A percentile compares a stretch with the other conserved stretches of the same genome.
Evolutionary conservation across 1,140 invertebrate species (phyloP).

Genomic region (Wasmannia auropunctata): DNA sequence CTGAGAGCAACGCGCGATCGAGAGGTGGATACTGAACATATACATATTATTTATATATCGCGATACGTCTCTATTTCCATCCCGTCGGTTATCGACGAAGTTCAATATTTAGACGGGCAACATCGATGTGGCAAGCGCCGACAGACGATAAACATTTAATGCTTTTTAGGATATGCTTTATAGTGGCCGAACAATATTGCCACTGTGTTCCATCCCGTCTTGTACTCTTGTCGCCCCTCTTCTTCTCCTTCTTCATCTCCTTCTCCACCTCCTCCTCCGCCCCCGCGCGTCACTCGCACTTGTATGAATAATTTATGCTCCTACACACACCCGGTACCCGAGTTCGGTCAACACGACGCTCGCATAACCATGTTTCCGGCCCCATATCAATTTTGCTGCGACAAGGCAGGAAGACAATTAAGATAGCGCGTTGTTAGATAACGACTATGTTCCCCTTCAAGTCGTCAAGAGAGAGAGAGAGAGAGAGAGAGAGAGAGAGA

Average conservation of each 20-base stretch:
- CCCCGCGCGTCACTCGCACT: not conserved
- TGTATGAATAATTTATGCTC: conserved; percentile 55
- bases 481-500: too few relatives aligned
- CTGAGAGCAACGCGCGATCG: not conserved
- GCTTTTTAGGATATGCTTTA: conserved; percentile 30
- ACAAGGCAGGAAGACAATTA: conserved; percentile 54
- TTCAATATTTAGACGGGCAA: conserved; percentile 54
- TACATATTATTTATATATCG: not conserved
- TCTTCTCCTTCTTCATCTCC: not conserved
- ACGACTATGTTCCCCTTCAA: not conserved
- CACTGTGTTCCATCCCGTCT: conserved; percentile 1
- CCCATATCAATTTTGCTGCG: conserved; percentile 49
- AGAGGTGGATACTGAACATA: not conserved
- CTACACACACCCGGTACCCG: conserved; percentile 1
- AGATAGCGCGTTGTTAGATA: conserved; percentile 50
- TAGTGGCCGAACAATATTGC: conserved; percentile 34
- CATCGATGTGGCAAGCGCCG: not conserved
- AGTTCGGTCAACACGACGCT: conserved; percentile 34
- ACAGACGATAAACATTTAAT: conserved; percentile 42
- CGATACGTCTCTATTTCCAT: not conserved
- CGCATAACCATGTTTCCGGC: conserved; percentile 46
- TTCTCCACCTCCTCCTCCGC: too few relatives aligned
- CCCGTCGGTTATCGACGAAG: not conserved
- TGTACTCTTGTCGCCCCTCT: not conserved
- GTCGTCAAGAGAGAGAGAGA: too few relatives aligned